Conservation (phyloP, 2,888 invertebrate genomes). For the Oligia latruncula region DNA sequence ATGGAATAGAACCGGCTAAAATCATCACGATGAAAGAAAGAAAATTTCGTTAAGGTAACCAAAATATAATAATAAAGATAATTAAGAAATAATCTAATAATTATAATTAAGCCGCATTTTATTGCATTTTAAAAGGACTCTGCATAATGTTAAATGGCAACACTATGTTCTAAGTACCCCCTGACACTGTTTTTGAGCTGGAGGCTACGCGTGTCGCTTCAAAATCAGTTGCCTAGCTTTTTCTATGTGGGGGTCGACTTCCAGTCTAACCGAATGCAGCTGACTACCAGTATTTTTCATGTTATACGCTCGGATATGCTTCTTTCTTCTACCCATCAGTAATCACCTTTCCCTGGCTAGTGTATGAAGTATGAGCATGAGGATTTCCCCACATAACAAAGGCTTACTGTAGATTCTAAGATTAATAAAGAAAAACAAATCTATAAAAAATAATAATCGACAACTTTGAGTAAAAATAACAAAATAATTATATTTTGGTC, state of each 20-base stretch:
- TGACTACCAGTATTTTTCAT: not conserved
- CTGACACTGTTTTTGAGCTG: not conserved
- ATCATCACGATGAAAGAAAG: not conserved
- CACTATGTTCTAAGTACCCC: not conserved
- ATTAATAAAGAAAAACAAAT: too few relatives aligned
- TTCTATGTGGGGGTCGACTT: too few relatives aligned
- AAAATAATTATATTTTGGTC: too few relatives aligned
- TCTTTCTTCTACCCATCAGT: not conserved
- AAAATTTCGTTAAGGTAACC: too few relatives aligned
- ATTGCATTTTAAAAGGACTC: too few relatives aligned
- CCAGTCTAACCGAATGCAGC: too few relatives aligned
- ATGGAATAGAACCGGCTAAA: not conserved
- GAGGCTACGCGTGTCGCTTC: not conserved
- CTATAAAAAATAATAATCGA: too few relatives aligned
- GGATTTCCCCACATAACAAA: constrained; percentile 9
- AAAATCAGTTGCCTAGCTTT: too few relatives aligned
- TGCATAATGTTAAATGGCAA: too few relatives aligned
- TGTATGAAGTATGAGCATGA: not conserved
- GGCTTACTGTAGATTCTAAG: not conserved
- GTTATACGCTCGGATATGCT: not conserved
- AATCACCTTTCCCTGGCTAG: not conserved
- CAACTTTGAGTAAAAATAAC: too few relatives aligned
- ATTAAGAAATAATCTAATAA: not conserved
- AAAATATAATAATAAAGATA: not conserved
- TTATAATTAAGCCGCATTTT: too few relatives aligned